Evolutionary conservation across 2,113 vertebrate genomes (phyloP).

Genomic region (Zeus faber): DNA sequence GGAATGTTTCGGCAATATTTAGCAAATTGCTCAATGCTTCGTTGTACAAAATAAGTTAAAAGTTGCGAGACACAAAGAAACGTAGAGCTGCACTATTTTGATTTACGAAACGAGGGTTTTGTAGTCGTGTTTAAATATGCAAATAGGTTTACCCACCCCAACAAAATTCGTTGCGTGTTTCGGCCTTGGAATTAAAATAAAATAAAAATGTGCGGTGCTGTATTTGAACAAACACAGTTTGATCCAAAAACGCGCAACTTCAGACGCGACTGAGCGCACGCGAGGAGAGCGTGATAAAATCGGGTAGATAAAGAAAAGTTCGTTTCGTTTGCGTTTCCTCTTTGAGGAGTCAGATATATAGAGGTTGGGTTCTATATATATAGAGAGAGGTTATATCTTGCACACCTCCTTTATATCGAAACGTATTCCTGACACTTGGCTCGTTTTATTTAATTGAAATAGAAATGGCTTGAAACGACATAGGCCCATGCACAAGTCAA

Average conservation of each 20-base stretch:
- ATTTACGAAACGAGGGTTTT: conserved; percentile 27
- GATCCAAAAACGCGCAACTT: too few species aligned
- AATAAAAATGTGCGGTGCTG: too few species aligned
- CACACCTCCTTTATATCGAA: conserved; percentile 51
- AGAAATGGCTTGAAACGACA: conserved; percentile 59
- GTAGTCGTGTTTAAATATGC: too few species aligned
- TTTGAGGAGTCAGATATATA: conserved; percentile 45
- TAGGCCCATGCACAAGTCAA: conserved; percentile 82
- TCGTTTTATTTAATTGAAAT: conserved; percentile 59
- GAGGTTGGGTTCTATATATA: conserved; percentile 44
- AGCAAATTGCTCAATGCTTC: conserved; percentile 45
- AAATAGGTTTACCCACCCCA: too few species aligned
- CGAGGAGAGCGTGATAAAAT: too few species aligned
- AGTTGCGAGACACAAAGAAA: conserved; percentile 47
- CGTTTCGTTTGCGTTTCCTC: too few species aligned
- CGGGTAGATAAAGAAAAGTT: too few species aligned
- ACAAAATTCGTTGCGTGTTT: too few species aligned
- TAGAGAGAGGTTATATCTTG: too few species aligned
- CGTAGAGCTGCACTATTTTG: conserved; percentile 3
- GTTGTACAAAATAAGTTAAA: conserved; percentile 73
- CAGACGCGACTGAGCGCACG: too few species aligned
- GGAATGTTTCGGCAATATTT: conserved; percentile 45
- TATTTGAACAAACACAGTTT: too few species aligned
- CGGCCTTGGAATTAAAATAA: too few species aligned
- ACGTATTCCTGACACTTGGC: conserved; percentile 45